Evolutionary conservation across 2,113 vertebrate genomes (phyloP), one percentile per base, ranked within the genome.

Genomic region (Bostrychus sinensis): DNA sequence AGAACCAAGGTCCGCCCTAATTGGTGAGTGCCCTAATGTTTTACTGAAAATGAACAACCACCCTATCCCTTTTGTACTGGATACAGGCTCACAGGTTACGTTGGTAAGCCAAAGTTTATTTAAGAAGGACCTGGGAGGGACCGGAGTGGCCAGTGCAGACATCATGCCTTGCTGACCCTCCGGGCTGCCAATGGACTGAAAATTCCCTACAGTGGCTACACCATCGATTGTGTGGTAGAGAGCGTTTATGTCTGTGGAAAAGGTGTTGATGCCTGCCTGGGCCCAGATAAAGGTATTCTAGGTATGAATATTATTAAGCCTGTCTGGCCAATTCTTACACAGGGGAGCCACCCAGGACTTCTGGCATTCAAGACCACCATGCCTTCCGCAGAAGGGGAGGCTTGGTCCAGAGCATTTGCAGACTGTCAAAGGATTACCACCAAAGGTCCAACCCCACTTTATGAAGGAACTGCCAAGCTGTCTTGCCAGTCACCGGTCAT

Each of bases 121-220:
- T 11, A 0, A 1, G 2, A 61, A 28, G 28, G 12, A 62, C 23
- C n/a, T 62, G 7, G 41, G 26, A 6, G 59, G 42, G 3, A 22
- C 23, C 1, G 28, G 25, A n/a, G 38, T 17, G 5, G 4, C 14
- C 1, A 16, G 65, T n/a, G 41, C 26, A 1, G 16, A 5, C 7
- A 10, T 3, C 2, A 17, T 42, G 17, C 38, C 56, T 4, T 72
- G 70, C 20, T 72, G 19, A 45, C 26, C 8, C 28, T 72, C 1
- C 12, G 26, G 10, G 62, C 62, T 5, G 38, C 45, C 5, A 75
- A 63, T 53, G 46, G 54, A 19, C 7, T 75, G 3, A n/a, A 68
- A 12, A 75, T 75, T 12, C 65, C 72, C 13, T 69, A 57, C 10
- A 32, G 58, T 7, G 58, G 65, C 5, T 75, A 62, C 36, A 36